Percentiles rank a stretch among this genome's conserved stretches.
Evolutionary conservation across 2,888 invertebrate species (phyloP).

Genomic region (Exephanes ischioxanthus): DNA sequence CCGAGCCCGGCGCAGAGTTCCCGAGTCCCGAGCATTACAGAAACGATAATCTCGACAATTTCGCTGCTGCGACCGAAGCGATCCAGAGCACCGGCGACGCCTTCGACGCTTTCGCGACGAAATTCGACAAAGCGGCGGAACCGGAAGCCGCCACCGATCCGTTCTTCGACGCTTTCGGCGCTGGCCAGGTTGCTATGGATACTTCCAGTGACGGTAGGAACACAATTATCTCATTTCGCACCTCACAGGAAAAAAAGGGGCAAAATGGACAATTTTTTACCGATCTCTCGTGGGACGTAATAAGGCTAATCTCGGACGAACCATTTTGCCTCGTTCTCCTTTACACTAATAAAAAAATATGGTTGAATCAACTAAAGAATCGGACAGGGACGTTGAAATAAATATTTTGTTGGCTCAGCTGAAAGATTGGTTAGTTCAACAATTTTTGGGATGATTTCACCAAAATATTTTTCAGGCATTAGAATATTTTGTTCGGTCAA

Average conservation of each 20-base stretch:
- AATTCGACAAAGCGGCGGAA: slow-evolving; percentile 91
- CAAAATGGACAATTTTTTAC: too few relatives aligned
- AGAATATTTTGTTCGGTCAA: too few relatives aligned
- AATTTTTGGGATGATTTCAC: too few relatives aligned
- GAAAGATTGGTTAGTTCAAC: too few relatives aligned
- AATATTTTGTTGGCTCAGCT: too few relatives aligned
- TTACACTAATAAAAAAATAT: not conserved
- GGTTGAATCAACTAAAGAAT: too few relatives aligned
- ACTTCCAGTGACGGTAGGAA: slow-evolving; percentile 83
- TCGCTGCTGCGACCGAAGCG: slow-evolving; percentile 77
- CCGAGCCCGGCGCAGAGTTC: slow-evolving; percentile 78
- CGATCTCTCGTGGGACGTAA: too few relatives aligned
- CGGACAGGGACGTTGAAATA: too few relatives aligned
- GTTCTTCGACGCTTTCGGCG: slow-evolving; percentile 86
- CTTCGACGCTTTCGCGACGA: slow-evolving; percentile 95
- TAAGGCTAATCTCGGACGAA: too few relatives aligned
- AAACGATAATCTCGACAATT: slow-evolving; percentile 76
- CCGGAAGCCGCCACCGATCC: slow-evolving; percentile 85
- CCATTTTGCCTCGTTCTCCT: not conserved
- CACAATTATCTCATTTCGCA: not conserved
- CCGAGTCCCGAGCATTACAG: slow-evolving; percentile 72
- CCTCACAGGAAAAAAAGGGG: too few relatives aligned
- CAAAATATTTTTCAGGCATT: too few relatives aligned
- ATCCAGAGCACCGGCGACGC: slow-evolving; percentile 86
- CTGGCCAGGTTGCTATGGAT: slow-evolving; percentile 83